These are phyloP conservation scores for Narcine bancroftii DNA, from an alignment of 2,113 vertebrate species.

Conservation along the genomic window DNA sequence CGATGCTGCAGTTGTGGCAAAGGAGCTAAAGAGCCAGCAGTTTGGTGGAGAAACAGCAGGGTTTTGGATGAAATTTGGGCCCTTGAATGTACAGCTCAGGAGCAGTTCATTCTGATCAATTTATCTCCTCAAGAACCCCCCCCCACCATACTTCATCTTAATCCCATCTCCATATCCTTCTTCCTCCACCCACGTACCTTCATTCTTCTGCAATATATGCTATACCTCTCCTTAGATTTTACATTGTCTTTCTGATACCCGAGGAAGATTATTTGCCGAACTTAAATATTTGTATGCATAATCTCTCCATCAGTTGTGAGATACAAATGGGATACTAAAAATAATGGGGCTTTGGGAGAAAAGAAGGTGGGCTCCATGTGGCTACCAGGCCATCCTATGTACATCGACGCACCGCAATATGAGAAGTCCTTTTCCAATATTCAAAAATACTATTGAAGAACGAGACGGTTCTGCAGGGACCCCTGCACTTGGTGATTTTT, in stretches of 20 bases:
- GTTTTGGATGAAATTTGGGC: neutral
- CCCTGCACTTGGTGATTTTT: too few relatives aligned
- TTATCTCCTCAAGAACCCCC: neutral
- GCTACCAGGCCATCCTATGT: neutral
- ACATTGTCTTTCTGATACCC: neutral
- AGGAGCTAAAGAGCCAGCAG: too few relatives aligned
- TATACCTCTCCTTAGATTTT: neutral
- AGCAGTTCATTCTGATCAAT: neutral
- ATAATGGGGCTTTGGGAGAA: neutral
- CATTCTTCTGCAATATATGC: neutral
- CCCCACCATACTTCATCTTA: too few relatives aligned
- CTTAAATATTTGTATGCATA: neutral
- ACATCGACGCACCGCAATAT: neutral
- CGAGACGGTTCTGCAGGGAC: too few relatives aligned
- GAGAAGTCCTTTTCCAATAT: neutral
- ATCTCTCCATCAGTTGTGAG: neutral
- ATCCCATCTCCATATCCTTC: neutral
- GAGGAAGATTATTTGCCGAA: neutral
- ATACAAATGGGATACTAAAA: neutral
- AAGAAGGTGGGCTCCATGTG: neutral
- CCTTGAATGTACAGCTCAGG: neutral
- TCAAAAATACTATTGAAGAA: neutral
- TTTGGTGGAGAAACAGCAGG: too few relatives aligned
- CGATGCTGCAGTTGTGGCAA: too few relatives aligned
- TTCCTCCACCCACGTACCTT: neutral